phyloP scores from a whole-genome alignment of 2,797 vertebrate genomes.

The Ambastaia sidthimunki region DNA sequence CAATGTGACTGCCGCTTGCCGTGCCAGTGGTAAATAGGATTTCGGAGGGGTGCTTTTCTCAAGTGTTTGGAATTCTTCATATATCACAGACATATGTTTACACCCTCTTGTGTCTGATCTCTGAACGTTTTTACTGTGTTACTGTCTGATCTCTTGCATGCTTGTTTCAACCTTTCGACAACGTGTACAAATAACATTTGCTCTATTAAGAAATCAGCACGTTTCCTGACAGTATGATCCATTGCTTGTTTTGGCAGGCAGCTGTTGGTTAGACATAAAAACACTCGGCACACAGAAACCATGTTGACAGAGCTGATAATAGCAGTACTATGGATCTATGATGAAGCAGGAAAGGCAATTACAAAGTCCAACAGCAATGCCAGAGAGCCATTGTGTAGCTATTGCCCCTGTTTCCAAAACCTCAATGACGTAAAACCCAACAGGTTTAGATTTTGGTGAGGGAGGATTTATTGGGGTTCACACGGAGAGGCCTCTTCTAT shows the following conservation, averaged over 20 bases:
- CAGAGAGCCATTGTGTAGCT: slow-evolving; percentile 36
- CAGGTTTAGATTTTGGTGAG: slow-evolving; percentile 24
- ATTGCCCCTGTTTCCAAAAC: slow-evolving; percentile 37
- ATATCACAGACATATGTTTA: slow-evolving; percentile 44
- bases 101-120: slow-evolving; percentile 34
- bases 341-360: slow-evolving; percentile 73
- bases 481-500: neutral
- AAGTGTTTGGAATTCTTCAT: slow-evolving; percentile 16
- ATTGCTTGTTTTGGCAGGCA: slow-evolving; percentile 33
- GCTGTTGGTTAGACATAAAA: slow-evolving; percentile 23
- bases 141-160: slow-evolving; percentile 8
- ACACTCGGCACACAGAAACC: slow-evolving; percentile 18
- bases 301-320: slow-evolving; percentile 46
- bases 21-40: slow-evolving; percentile 33
- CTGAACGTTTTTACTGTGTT: slow-evolving; percentile 7
- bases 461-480: slow-evolving; percentile 24
- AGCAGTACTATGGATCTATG: slow-evolving; percentile 56
- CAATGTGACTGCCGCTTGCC: slow-evolving; percentile 28
- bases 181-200: slow-evolving; percentile 12
- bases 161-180: slow-evolving; percentile 26
- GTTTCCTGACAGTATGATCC: slow-evolving; percentile 47
- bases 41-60: slow-evolving; percentile 17
- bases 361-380: slow-evolving; percentile 59
- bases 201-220: slow-evolving; percentile 25
- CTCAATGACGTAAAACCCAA: slow-evolving; percentile 9